Percentiles rank a stretch among this genome's conserved stretches.
Conservation (phyloP, 1,140 invertebrate species). For the Bradynema listronoti region DNA sequence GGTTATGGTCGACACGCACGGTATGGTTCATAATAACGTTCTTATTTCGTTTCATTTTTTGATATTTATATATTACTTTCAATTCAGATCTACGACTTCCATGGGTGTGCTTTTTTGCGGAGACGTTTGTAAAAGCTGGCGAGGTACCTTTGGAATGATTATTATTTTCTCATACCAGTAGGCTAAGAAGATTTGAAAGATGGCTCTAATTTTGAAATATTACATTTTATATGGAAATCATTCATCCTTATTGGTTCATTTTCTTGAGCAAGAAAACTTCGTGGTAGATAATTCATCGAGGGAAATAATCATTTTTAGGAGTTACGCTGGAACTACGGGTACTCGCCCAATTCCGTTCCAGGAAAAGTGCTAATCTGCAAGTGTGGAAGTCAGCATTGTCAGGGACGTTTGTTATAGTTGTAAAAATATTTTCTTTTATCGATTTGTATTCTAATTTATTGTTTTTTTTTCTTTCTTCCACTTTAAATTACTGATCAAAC, state of each 20-base stretch:
- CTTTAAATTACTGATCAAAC: no score
- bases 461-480: no score
- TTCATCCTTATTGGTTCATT: no score
- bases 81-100: constrained; percentile 22
- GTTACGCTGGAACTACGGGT: constrained; percentile 21
- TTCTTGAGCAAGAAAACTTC: no score
- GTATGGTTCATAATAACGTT: no score
- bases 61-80: constrained; percentile 7
- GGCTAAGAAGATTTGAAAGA: not conserved
- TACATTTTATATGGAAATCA: no score
- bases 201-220: not conserved
- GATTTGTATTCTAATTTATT: no score
- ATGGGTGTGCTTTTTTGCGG: constrained; percentile 24
- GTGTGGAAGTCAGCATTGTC: constrained; percentile 15
- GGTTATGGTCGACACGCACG: constrained; percentile 13
- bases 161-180: not conserved
- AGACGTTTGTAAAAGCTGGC: constrained; percentile 26
- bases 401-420: constrained; percentile 18
- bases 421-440: no score
- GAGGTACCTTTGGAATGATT: not conserved
- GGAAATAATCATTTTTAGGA: constrained; percentile 21
- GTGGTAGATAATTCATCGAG: no score
- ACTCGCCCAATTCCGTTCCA: constrained; percentile 5
- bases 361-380: constrained; percentile 20
- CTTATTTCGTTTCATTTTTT: not conserved